These are phyloP conservation scores for Craseonycteris thonglongyai DNA, from an alignment of 2,113 vertebrate genomes.

Conservation along the genomic window DNA sequence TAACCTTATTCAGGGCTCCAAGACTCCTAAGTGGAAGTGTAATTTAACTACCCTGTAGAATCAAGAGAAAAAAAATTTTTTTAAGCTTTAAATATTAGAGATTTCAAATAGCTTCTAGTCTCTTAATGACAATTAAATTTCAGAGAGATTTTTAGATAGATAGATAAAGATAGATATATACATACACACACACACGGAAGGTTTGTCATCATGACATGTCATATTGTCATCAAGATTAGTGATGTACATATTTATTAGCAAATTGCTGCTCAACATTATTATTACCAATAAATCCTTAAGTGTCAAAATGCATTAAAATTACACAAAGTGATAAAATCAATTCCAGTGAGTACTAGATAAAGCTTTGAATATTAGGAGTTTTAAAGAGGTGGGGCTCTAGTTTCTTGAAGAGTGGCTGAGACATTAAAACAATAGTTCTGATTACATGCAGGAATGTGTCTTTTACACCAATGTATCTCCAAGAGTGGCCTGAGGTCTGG, in stretches of 20 bases:
- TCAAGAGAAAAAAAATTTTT: not conserved
- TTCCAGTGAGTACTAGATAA: not conserved
- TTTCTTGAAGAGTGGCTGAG: not conserved
- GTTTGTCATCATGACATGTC: not conserved
- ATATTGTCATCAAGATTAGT: not conserved
- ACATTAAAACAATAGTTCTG: not conserved
- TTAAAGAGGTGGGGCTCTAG: not conserved
- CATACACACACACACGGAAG: not conserved
- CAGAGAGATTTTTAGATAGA: not conserved
- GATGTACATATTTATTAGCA: not conserved
- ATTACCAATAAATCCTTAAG: not conserved
- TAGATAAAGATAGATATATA: not conserved
- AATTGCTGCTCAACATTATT: not conserved
- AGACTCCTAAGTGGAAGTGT: not conserved
- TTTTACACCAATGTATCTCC: not conserved
- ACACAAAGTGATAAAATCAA: not conserved
- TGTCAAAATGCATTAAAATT: not conserved
- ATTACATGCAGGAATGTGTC: not conserved
- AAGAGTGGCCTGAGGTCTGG: not conserved
- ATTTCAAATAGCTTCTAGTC: slow-evolving; percentile 20
- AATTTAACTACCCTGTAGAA: not conserved
- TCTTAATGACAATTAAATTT: slow-evolving; percentile 1
- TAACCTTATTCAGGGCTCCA: not conserved
- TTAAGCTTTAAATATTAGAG: not conserved
- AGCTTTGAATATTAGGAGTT: not conserved